A percentile compares a stretch with the other conserved stretches of the same genome.
These are phyloP conservation scores for Semicossyphus pulcher DNA, from an alignment of 2,113 vertebrate genomes.

Conservation along the genomic window DNA sequence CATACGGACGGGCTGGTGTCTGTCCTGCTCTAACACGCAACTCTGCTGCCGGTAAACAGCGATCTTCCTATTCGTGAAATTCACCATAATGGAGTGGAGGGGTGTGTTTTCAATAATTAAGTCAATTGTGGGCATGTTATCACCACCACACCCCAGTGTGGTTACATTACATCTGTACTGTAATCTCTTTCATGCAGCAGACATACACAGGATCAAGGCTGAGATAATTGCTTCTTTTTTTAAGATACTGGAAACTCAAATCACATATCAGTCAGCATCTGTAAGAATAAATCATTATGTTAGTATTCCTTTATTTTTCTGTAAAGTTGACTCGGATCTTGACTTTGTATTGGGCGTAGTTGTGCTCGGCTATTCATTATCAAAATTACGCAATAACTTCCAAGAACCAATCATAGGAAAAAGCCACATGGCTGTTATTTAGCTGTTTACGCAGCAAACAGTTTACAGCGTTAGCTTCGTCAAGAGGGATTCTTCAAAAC, in stretches of 20 bases:
- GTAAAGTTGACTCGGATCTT: too few relatives aligned
- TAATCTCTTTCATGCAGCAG: background rate
- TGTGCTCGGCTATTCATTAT: too few relatives aligned
- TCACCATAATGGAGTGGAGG: background rate
- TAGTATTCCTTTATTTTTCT: too few relatives aligned
- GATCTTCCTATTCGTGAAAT: background rate
- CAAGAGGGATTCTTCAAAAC: too few relatives aligned
- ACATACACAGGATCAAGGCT: background rate
- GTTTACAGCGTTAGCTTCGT: too few relatives aligned
- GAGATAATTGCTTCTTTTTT: too few relatives aligned
- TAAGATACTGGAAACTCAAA: too few relatives aligned
- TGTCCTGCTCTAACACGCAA: slow-evolving; percentile 6
- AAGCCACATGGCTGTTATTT: too few relatives aligned
- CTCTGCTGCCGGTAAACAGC: slow-evolving; percentile 5
- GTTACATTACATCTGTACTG: background rate
- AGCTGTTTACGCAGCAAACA: too few relatives aligned
- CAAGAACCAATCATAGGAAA: too few relatives aligned
- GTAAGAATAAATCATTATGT: background rate
- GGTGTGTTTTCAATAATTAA: slow-evolving; percentile 2
- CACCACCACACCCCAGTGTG: background rate
- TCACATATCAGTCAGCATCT: background rate
- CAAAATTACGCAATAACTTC: too few relatives aligned
- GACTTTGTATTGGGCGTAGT: too few relatives aligned
- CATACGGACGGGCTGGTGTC: background rate
- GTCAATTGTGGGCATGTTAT: background rate